Evolutionary conservation across 2,888 invertebrate genomes (phyloP).

Genomic region (Chesias legatella): DNA sequence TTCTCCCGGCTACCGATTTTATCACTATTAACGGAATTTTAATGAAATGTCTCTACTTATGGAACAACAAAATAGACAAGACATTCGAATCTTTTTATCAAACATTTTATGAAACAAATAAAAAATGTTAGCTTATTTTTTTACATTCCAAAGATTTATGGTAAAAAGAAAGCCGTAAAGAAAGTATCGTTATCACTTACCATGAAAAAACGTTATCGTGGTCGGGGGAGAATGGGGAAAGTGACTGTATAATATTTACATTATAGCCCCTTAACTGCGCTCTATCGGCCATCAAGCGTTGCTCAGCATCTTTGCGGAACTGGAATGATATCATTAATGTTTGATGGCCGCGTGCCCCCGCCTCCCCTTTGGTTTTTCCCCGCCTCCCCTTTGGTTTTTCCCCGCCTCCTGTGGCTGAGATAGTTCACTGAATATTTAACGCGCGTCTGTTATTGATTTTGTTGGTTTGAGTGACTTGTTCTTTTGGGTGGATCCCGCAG

Average conservation of each 20-base stretch:
- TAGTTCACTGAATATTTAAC: conserved; percentile 57
- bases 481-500: conserved; percentile 16
- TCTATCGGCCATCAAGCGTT: conserved; percentile 69
- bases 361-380: conserved; percentile 42
- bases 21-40: too few species aligned
- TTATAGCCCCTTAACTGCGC: conserved; percentile 61
- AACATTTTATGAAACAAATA: too few species aligned
- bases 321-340: conserved; percentile 73
- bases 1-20: too few species aligned
- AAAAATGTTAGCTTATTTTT: background rate
- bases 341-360: conserved; percentile 53
- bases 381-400: conserved; percentile 29
- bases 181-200: conserved; percentile 23
- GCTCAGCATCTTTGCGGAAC: conserved; percentile 69
- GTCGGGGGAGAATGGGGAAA: conserved; percentile 37
- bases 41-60: too few species aligned
- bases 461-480: conserved; percentile 23
- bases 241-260: conserved; percentile 74
- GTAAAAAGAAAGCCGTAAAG: conserved; percentile 10
- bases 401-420: conserved; percentile 20
- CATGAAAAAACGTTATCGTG: conserved; percentile 24
- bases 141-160: background rate
- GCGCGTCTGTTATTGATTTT: conserved; percentile 54
- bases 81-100: too few species aligned
- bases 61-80: too few species aligned